Conservation (phyloP, 2,797 vertebrate genomes). For the Oryzias sinensis region DNA sequence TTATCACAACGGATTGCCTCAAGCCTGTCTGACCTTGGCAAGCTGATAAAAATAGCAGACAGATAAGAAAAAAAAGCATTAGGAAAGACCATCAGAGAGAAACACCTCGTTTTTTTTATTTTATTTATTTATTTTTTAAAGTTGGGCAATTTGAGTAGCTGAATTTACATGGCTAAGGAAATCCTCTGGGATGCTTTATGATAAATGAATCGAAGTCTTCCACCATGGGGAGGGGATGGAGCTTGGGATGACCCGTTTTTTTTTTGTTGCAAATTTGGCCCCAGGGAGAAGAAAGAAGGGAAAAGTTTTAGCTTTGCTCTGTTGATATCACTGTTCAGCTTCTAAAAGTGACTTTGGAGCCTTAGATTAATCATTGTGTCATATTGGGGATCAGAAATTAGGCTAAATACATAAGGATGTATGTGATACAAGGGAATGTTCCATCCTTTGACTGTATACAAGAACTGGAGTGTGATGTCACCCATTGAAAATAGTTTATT, state of each 20-base stretch:
- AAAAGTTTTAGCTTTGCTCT: constrained; percentile 64
- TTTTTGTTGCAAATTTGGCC: constrained; percentile 69
- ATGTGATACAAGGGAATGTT: neutral
- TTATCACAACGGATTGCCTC: constrained; percentile 74
- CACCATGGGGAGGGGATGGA: constrained; percentile 57
- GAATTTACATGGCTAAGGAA: constrained; percentile 64
- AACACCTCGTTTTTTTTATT: too few species aligned
- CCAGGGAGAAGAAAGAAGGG: constrained; percentile 65
- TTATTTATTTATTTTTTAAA: constrained; percentile 41
- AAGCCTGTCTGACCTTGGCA: constrained; percentile 74
- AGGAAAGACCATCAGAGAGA: constrained; percentile 16
- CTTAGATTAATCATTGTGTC: constrained; percentile 68
- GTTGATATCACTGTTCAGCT: constrained; percentile 50
- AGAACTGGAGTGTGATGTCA: too few species aligned
- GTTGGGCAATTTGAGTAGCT: constrained; percentile 54
- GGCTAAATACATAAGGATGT: constrained; percentile 17
- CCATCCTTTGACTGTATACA: neutral
- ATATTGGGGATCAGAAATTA: constrained; percentile 54
- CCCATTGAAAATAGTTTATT: too few species aligned
- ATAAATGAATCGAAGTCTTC: constrained; percentile 69
- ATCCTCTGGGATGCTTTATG: constrained; percentile 70
- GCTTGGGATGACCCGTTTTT: constrained; percentile 74
- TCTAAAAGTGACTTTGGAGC: constrained; percentile 41
- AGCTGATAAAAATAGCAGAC: constrained; percentile 68
- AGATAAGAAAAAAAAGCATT: constrained; percentile 62